Evolutionary conservation across 1,140 invertebrate species (phyloP).

Genomic region (Drosophila funebris): DNA sequence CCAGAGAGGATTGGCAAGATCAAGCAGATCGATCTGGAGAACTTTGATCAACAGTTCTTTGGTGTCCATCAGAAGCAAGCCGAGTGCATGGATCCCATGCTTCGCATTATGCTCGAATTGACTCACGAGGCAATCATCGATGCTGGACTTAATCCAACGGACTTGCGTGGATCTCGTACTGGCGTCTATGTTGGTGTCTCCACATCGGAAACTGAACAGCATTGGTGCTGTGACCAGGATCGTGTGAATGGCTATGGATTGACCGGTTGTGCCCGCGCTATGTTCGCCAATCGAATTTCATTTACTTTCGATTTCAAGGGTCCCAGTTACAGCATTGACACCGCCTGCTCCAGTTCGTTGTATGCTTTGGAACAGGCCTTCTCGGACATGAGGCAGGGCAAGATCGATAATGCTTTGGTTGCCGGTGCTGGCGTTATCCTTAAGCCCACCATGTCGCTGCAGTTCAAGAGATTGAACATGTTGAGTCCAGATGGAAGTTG

Average conservation of each 20-base stretch:
- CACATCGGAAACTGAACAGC: conserved; percentile 93
- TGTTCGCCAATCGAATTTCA: conserved; percentile 98
- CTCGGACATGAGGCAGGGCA: conserved; percentile 90
- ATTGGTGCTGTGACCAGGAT: conserved; percentile 90
- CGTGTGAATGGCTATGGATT: conserved; percentile 95
- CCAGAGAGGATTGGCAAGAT: conserved; percentile 94
- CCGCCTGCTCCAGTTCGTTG: conserved; percentile 97
- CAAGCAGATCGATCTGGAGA: conserved; percentile 93
- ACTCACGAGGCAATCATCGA: conserved; percentile 98
- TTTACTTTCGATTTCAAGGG: conserved; percentile 97
- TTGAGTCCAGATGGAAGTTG: conserved; percentile 94
- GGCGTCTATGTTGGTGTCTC: conserved; percentile 96
- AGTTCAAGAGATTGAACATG: conserved; percentile 96
- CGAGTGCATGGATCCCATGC: conserved; percentile 97
- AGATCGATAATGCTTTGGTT: conserved; percentile 96
- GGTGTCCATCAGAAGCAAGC: conserved; percentile 97
- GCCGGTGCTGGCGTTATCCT: conserved; percentile 93
- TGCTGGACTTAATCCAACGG: conserved; percentile 93
- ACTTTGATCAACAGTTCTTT: conserved; percentile 97
- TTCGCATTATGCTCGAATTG: conserved; percentile 95
- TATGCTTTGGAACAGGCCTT: conserved; percentile 95
- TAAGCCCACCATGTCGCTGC: conserved; percentile 94
- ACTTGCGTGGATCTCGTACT: conserved; percentile 92
- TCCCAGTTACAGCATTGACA: conserved; percentile 96
- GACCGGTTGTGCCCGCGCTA: conserved; percentile 95